Base-by-base conservation (phyloP, 2,797 vertebrate species). In the Xiphorhynchus erythropygius region DNA sequence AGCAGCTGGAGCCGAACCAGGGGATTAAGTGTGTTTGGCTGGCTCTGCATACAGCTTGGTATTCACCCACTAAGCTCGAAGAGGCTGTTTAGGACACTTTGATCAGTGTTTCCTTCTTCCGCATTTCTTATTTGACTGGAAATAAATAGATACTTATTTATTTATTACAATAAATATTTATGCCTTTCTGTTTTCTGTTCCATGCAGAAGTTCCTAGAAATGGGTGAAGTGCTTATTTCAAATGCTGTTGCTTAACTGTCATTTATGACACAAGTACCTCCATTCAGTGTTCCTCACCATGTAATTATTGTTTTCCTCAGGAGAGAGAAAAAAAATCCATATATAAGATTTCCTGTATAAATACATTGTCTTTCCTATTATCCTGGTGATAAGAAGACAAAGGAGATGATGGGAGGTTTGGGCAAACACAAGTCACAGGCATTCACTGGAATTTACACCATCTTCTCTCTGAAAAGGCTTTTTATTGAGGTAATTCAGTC, bases 391-490 rank as follows among this genome's bases (percentile, higher is more conserved):
- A 35, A 64, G 46, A 57, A 22, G 30, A n/a, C 33, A 37, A 33
- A 57, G 25, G 62, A n/a, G 41, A 23, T 2, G 33, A 37, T 5
- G 18, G 14, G 30, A 85, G 3, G 15, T 62, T 80, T 10, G 41
- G 13, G 13, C 27, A 44, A 53, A 63, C 15, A 15, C 7, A 7
- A 42, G 18, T 46, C 50, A 47, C 35, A 32, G 19, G 27, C 10
- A 3, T 3, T 22, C 8, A 1, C 1, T 39, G 25, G n/a, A 21
- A 33, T 47, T 47, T 5, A 49, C 60, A 50, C 16, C 16, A 9
- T 24, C 33, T 78, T 62, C 49, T 37, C 37, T 32, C 44, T 62
- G 22, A 67, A 55, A 78, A 67, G 13, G 11, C 0, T 30, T 70
- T 53, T 39, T 53, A 13, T 37, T 19, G 41, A 59, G 50, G 8